These are phyloP conservation scores for Taenioides sp. DNA, from an alignment of 2,797 vertebrate species.

Conservation along the genomic window DNA sequence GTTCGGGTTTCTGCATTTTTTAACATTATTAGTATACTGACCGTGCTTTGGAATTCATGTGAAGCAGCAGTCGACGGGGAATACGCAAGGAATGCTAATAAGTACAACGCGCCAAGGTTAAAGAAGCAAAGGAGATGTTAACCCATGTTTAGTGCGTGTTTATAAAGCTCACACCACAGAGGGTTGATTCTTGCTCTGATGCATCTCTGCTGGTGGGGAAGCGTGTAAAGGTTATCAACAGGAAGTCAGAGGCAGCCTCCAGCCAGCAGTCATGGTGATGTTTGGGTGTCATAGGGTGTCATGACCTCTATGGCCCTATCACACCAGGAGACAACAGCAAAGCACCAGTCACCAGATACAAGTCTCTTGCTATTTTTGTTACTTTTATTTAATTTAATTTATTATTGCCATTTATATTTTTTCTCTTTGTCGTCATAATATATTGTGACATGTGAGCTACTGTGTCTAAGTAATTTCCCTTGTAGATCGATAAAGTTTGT, in stretches of 20 bases:
- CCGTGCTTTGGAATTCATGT: not conserved
- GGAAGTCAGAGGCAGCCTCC: constrained; percentile 40
- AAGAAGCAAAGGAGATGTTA: constrained; percentile 20
- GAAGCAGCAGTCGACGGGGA: not conserved
- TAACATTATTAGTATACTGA: not conserved
- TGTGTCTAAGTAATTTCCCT: no score
- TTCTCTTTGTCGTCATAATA: no score
- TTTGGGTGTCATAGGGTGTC: constrained; percentile 28
- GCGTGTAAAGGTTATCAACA: constrained; percentile 41
- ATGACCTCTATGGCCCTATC: constrained; percentile 36
- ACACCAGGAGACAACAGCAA: constrained; percentile 1
- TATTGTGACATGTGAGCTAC: no score
- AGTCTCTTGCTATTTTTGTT: no score
- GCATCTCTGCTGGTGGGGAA: constrained; percentile 37
- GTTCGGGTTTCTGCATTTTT: not conserved
- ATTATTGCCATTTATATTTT: no score
- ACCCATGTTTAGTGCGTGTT: constrained; percentile 19
- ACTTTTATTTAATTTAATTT: no score
- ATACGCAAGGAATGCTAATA: constrained; percentile 9
- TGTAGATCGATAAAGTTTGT: no score
- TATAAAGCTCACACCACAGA: constrained; percentile 30
- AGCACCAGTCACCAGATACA: not conserved
- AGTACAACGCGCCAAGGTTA: not conserved
- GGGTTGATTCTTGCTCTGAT: not conserved
- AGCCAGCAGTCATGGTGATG: constrained; percentile 41